Evolutionary conservation across 2,113 vertebrate genomes (phyloP).

Genomic region (Ciconia maguari): DNA sequence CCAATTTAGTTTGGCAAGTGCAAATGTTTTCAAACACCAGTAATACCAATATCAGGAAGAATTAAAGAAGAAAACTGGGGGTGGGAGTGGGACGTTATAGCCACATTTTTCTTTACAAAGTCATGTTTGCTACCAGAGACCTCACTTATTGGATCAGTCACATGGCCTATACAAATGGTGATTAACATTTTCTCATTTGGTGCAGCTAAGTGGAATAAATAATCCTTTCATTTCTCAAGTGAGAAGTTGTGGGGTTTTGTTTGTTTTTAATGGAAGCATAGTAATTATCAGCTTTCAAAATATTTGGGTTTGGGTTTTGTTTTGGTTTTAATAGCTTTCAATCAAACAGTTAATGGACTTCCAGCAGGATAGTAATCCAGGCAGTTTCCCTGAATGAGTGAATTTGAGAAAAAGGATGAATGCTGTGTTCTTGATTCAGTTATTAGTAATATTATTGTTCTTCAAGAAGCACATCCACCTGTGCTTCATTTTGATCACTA

Average conservation of each 20-base stretch:
- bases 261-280: not conserved
- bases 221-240: not conserved
- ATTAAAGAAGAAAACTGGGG: not conserved
- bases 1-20: not conserved
- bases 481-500: not conserved
- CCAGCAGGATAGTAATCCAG: not conserved
- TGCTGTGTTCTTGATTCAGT: not conserved
- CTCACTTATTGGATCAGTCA: not conserved
- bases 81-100: not conserved
- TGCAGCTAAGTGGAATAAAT: not conserved
- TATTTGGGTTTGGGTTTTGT: not conserved
- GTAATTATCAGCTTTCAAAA: not conserved
- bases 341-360: not conserved
- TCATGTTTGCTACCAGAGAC: not conserved
- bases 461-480: not conserved
- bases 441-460: not conserved
- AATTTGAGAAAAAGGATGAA: not conserved
- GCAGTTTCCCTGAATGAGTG: not conserved
- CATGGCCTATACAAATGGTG: not conserved
- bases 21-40: not conserved
- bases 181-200: not conserved
- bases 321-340: not conserved
- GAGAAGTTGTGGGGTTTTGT: fast-evolving
- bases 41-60: not conserved
- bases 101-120: not conserved